phyloP scores from a whole-genome alignment of 35 echinoderm and acorn worm species.

The Stichopus chloronotus region DNA sequence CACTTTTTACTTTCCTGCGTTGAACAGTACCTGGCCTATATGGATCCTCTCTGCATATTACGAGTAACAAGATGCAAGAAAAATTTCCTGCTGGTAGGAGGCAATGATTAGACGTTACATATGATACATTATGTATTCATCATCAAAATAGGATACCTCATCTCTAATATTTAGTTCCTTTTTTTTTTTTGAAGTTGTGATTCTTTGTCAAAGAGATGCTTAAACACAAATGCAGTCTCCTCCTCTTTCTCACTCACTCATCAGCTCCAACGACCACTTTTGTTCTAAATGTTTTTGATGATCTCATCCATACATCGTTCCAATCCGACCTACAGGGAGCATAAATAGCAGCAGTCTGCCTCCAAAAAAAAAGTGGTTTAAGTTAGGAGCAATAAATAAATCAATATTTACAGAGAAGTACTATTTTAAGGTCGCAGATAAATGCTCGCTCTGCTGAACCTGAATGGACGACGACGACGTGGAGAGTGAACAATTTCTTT shows the following conservation, averaged over 20 bases:
- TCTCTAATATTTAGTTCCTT: no score
- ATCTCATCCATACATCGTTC: constrained; percentile 9
- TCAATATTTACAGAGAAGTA: constrained; percentile 24
- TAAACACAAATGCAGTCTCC: no score
- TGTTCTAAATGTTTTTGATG: background rate
- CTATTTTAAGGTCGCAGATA: constrained; percentile 28
- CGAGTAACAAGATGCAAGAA: no score
- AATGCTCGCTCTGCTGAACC: background rate
- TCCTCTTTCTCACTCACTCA: background rate
- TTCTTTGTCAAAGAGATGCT: no score
- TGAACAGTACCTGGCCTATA: no score
- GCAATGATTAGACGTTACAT: no score
- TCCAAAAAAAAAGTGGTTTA: background rate
- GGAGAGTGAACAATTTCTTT: constrained; percentile 15
- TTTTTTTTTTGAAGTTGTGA: no score
- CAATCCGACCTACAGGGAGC: background rate
- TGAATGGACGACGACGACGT: background rate
- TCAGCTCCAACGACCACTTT: background rate
- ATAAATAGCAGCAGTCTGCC: constrained; percentile 14
- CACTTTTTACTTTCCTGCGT: no score
- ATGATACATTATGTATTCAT: no score
- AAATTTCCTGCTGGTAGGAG: no score
- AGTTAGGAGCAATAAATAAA: constrained; percentile 33
- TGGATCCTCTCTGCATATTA: no score
- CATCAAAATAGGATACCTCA: no score